Percentiles rank a stretch among this genome's conserved stretches.
Evolutionary conservation across 1,140 invertebrate species (phyloP).

Genomic region (Anoplolepis gracilipes): DNA sequence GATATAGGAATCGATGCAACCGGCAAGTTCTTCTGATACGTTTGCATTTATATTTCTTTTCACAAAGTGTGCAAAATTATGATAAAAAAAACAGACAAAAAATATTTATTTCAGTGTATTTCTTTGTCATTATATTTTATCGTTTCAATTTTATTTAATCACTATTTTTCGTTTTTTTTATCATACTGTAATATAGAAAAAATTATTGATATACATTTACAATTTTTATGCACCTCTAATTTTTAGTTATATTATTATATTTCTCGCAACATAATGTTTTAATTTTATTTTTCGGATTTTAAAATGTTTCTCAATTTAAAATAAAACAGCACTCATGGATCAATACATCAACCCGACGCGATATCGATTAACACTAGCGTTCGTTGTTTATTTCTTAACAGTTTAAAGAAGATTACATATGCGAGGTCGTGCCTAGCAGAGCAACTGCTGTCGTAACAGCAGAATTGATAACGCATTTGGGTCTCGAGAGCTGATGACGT

Average conservation of each 20-base stretch:
- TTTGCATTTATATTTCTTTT: constrained; percentile 16
- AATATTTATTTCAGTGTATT: constrained; percentile 3
- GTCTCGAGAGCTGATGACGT: constrained; percentile 56
- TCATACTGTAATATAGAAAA: too few species aligned
- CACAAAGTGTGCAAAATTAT: not conserved
- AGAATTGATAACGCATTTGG: constrained; percentile 69
- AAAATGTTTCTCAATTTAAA: not conserved
- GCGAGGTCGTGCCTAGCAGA: constrained; percentile 22
- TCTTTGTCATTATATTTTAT: not conserved
- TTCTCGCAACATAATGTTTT: not conserved
- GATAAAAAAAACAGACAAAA: not conserved
- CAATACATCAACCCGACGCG: not conserved
- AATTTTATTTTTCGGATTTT: not conserved
- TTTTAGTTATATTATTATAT: too few species aligned
- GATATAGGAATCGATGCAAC: constrained; percentile 3
- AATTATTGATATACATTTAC: too few species aligned
- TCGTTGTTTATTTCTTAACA: not conserved
- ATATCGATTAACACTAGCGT: constrained; percentile 28
- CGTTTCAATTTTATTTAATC: not conserved
- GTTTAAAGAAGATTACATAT: constrained; percentile 54
- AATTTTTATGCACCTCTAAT: too few species aligned
- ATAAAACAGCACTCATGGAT: constrained; percentile 6
- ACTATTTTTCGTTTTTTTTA: too few species aligned
- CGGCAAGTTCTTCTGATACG: constrained; percentile 11
- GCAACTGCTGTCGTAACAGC: constrained; percentile 63